Base-by-base conservation (phyloP, 2,888 invertebrate species). In the Andrena flavipes region DNA sequence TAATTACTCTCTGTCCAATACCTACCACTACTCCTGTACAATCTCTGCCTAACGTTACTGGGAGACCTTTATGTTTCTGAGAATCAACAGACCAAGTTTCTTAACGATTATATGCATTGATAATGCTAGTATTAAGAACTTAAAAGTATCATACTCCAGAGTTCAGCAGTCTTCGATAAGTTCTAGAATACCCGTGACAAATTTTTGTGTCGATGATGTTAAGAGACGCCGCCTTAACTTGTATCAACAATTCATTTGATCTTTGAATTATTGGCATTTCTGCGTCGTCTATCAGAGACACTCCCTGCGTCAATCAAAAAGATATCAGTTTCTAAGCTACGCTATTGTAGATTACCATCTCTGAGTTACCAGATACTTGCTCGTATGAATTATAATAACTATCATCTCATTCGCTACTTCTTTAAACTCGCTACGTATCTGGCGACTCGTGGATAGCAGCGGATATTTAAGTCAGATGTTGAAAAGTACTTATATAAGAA, bases 11-110 rank as follows among this genome's bases (percentile, higher is more conserved):
- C 82, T 93, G 94, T n/a, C 96, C 96, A 60, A 96, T 94, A 84
- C 96, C 96, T 29, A 95, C 94, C 10, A 96, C 94, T 54, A 96
- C 91, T 42, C 96, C 96, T 10, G 96, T 94, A 90, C 96, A 96
- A 90, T 96, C 96, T 84, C 96, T 94, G 0, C 96, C 96, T 49
- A 96, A 91, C 62, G 95, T 95, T 65, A 96, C 94, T 20, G 96
- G 96, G 82, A 95, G 91, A 81, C 94, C 94, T 59, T 93, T 93
- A 65, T 93, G 91, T 82, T 91, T 93, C 93, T 94, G 85, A 92
- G 93, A 86, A 88, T 48, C 81, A 77, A 68, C 49, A 69, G 8
- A 64, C 71, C 16, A 64, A 23, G 30, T 59, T 51, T 69, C 8
- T 35, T 54, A 42, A 72, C n/a, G 42, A 64, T 63, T 48, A 48